A percentile compares a stretch with the other conserved stretches of the same genome.
Evolutionary conservation across 2,797 vertebrate species (phyloP).

Genomic region (Decapterus maruadsi): DNA sequence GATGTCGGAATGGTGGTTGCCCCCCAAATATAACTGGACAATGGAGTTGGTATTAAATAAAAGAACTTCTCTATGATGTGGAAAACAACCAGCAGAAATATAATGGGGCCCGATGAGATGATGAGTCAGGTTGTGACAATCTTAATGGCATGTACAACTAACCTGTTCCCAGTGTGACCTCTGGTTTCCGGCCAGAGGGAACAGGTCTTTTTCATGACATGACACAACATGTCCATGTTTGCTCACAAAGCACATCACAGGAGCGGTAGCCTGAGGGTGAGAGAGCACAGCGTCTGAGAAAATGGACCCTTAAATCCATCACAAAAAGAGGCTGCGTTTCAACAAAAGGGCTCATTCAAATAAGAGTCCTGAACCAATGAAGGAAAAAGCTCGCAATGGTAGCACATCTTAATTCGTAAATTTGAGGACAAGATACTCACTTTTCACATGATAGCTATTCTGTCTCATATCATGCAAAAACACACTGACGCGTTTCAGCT

Average conservation of each 20-base stretch:
- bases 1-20: no score
- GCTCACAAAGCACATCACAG: background rate
- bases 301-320: background rate
- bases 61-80: background rate
- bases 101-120: background rate
- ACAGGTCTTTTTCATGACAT: background rate
- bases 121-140: background rate
- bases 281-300: background rate
- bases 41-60: background rate
- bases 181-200: background rate
- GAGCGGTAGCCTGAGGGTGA: conserved; percentile 17
- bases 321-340: no score
- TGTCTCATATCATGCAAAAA: no score
- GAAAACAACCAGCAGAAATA: background rate
- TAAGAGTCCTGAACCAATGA: no score
- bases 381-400: no score
- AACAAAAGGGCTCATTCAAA: no score
- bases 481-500: no score
- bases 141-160: background rate
- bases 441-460: no score
- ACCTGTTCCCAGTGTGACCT: background rate
- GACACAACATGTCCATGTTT: conserved; percentile 31
- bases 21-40: background rate
- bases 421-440: no score
- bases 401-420: no score